Evolutionary conservation across 64 coral and sea anemone species (phyloP).

Genomic region (Actinia tenebrosa): DNA sequence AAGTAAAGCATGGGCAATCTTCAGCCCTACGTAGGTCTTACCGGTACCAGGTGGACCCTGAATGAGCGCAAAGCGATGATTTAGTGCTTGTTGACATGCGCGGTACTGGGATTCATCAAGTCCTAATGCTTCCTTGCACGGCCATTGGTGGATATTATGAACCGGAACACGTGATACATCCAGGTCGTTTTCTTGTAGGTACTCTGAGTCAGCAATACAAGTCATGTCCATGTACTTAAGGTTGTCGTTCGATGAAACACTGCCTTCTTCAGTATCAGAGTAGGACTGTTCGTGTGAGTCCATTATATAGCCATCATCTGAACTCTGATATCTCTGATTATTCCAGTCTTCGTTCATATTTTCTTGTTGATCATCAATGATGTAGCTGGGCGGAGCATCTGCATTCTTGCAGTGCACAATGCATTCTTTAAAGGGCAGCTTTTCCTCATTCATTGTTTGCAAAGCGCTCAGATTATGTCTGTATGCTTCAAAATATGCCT

Average conservation of each 20-base stretch:
- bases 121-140: neutral
- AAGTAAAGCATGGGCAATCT: slow-evolving; percentile 65
- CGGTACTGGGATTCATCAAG: slow-evolving; percentile 40
- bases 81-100: slow-evolving; percentile 51
- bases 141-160: neutral
- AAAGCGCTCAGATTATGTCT: slow-evolving; percentile 63
- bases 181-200: neutral
- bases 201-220: neutral
- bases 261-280: neutral
- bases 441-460: slow-evolving; percentile 26
- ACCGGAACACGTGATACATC: neutral
- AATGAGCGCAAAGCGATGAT: slow-evolving; percentile 73
- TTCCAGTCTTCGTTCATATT: too few species aligned
- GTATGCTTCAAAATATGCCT: slow-evolving; percentile 93
- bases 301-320: neutral
- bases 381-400: slow-evolving; percentile 1
- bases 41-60: slow-evolving; percentile 92
- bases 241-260: too few species aligned
- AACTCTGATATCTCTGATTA: too few species aligned
- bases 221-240: neutral
- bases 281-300: neutral
- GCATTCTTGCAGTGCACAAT: slow-evolving; percentile 25
- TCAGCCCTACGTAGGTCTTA: slow-evolving; percentile 87
- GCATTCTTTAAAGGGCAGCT: slow-evolving; percentile 49
- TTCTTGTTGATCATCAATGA: neutral